Conservation (phyloP, 2,113 vertebrate genomes). For the Neodontobutis hainanensis region DNA sequence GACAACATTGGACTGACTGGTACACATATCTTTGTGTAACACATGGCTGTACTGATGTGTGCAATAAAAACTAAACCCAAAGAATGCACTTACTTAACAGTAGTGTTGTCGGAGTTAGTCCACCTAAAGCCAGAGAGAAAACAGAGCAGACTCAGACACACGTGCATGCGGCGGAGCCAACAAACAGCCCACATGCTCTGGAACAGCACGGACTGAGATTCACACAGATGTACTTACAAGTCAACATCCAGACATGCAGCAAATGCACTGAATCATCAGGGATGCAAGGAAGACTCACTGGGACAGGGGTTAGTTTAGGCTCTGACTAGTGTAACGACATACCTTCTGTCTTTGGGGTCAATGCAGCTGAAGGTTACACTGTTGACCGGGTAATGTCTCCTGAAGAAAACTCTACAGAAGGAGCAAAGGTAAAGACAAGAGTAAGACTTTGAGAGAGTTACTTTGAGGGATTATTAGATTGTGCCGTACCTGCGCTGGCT, state of each 20-base stretch:
- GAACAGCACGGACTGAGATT: conserved; percentile 9
- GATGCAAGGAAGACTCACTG: not conserved
- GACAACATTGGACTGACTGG: not conserved
- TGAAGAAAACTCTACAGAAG: conserved; percentile 85
- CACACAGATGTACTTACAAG: not conserved
- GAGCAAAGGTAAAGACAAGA: conserved; percentile 1
- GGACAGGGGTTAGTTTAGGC: conserved; percentile 19
- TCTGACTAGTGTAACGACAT: conserved; percentile 12
- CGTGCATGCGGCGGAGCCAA: conserved; percentile 35
- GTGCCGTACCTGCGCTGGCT: conserved; percentile 85
- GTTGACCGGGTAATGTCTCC: conserved; percentile 89
- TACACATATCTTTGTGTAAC: not conserved
- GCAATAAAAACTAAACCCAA: conserved; percentile 25
- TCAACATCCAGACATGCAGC: conserved; percentile 4
- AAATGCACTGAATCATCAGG: not conserved
- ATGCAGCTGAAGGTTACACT: conserved; percentile 89
- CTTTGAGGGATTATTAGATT: too few relatives aligned
- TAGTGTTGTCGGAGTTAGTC: conserved; percentile 85
- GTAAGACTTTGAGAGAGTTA: not conserved
- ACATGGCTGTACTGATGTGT: not conserved
- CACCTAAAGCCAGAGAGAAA: conserved; percentile 79
- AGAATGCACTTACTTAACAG: conserved; percentile 85
- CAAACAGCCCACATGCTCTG: conserved; percentile 43
- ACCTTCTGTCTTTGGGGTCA: conserved; percentile 91
- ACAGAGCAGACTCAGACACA: conserved; percentile 60